Evolutionary conservation across 2,113 vertebrate genomes (phyloP), one percentile per base, ranked within the genome.

Genomic region (Clinocottus analis): DNA sequence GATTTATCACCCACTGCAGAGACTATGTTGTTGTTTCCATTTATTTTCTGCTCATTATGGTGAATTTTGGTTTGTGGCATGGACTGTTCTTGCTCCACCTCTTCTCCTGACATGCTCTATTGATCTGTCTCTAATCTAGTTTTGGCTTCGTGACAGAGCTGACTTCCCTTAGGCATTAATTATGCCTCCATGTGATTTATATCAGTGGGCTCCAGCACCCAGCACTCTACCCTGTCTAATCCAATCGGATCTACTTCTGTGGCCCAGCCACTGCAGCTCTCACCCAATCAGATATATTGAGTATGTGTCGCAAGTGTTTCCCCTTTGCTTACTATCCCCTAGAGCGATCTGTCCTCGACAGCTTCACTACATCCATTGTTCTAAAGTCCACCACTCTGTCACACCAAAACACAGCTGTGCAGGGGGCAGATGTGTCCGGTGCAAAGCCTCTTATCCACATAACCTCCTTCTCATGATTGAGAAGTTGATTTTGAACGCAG

Each of bases 151-250:
- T 75, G 75, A 82, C 82, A 90, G 79, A 83, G 87, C 89, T 76
- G 77, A 14, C 75, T 64, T 62, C 84, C 94, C 94, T 79, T 82
- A 90, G 90, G 92, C 94, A 94, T 95, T 95, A 95, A 96, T 96
- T 94, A 94, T 84, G 87, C 83, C 65, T 82, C 75, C 74, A 63
- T 90, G 75, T 87, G 94, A 93, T 92, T 90, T 94, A 63, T 90
- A 92, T 92, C 84, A 83, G 85, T 58, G 77, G 51, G 69, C 65
- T 89, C 86, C 83, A 79, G 62, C 83, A 74, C 61, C 64, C 86
- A 78, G 76, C 77, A 65, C 80, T 82, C 75, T 80, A 61, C 84
- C 66, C 86, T 67, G 80, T 71, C 85, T 94, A 88, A 93, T 93
- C 92, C 89, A 83, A 94, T 92, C 75, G 71, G 82, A 92, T 91